These are phyloP conservation scores for Antrozous pallidus DNA, from an alignment of 2,797 vertebrate species.

Conservation along the genomic window DNA sequence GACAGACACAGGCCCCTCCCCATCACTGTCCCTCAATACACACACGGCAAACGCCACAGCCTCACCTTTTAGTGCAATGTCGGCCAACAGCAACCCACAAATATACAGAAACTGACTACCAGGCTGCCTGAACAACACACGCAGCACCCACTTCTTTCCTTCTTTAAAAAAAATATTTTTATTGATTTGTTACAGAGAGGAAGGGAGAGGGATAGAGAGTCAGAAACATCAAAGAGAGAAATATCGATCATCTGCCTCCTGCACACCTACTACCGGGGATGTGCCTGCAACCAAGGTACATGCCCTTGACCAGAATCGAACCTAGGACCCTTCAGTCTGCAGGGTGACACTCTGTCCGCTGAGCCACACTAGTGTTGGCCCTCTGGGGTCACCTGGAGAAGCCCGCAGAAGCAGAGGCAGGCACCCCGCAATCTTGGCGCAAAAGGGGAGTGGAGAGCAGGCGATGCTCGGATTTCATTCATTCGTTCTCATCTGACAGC, in stretches of 20 bases:
- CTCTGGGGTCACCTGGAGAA: constrained; percentile 56
- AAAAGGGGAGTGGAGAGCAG: constrained; percentile 39
- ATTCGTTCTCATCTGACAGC: constrained; percentile 50
- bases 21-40: constrained; percentile 42
- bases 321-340: too few relatives aligned
- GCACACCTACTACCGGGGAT: too few relatives aligned
- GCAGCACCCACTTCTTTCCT: too few relatives aligned
- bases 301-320: too few relatives aligned
- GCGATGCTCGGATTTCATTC: not conserved
- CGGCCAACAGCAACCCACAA: constrained; percentile 34
- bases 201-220: too few relatives aligned
- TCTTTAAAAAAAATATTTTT: too few relatives aligned
- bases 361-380: too few relatives aligned
- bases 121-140: constrained; percentile 25
- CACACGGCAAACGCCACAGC: not conserved
- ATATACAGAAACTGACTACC: not conserved
- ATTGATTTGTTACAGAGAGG: too few relatives aligned
- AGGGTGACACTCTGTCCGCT: too few relatives aligned
- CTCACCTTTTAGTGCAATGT: constrained; percentile 38
- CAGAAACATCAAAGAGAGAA: too few relatives aligned
- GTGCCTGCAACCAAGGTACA: too few relatives aligned
- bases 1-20: constrained; percentile 27
- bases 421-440: constrained; percentile 46
- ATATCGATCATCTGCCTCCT: too few relatives aligned
- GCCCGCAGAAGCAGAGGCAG: constrained; percentile 32